Percentiles rank a stretch among this genome's conserved stretches.
These are phyloP conservation scores for Drosophila setifemur DNA, from an alignment of 1,140 invertebrate species.

Conservation along the genomic window DNA sequence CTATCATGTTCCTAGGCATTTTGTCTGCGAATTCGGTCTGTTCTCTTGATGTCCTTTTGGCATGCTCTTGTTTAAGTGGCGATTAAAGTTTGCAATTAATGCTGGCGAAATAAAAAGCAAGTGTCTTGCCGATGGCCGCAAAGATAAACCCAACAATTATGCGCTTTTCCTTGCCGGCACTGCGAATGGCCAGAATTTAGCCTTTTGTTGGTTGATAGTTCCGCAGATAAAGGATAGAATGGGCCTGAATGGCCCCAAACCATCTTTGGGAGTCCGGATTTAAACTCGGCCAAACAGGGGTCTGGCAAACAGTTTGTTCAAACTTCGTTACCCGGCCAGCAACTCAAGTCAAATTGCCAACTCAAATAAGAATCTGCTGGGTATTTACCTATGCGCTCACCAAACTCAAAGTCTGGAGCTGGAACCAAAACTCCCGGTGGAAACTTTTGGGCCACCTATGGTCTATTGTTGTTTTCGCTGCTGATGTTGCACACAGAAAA, in stretches of 20 bases:
- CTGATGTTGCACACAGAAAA: conserved; percentile 22
- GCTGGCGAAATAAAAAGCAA: conserved; percentile 68
- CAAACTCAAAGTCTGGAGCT: conserved; percentile 35
- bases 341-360: conserved; percentile 47
- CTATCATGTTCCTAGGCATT: too few species aligned
- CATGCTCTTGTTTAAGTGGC: conserved; percentile 4
- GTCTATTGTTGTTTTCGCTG: conserved; percentile 47
- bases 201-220: conserved; percentile 42
- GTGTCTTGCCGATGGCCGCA: conserved; percentile 58
- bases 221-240: conserved; percentile 18
- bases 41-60: too few species aligned
- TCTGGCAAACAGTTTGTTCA: conserved; percentile 37
- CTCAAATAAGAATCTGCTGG: conserved; percentile 69
- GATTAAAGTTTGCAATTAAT: conserved; percentile 69
- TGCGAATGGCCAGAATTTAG: conserved; percentile 36
- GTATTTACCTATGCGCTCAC: conserved; percentile 72
- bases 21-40: too few species aligned
- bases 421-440: background rate
- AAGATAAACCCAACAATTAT: conserved; percentile 60
- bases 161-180: conserved; percentile 26
- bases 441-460: conserved; percentile 64
- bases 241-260: conserved; percentile 20
- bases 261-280: conserved; percentile 19
- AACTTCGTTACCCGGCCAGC: conserved; percentile 14
- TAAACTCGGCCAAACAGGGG: conserved; percentile 4